Evolutionary conservation across 2,797 vertebrate species (phyloP), one percentile per base, ranked within the genome.

Genomic region (Podarcis lilfordi): DNA sequence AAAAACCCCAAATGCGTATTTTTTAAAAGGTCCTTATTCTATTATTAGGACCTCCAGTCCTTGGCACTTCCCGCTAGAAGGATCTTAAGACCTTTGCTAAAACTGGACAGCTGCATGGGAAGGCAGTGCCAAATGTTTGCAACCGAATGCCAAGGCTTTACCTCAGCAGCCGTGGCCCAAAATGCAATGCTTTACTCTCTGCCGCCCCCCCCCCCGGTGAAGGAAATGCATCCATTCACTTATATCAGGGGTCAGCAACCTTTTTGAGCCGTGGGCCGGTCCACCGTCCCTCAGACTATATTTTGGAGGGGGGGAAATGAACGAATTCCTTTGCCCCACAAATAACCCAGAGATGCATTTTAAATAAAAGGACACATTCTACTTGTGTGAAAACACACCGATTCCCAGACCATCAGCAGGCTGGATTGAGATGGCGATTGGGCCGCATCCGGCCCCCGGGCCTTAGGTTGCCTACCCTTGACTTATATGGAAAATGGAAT

Each of bases 361-460:
- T 43, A 43, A 43, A 43, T 43, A 43, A 43, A 43, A 43, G 43
- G 8, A 43, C 43, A 43, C 8, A 43, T 43, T 43, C 43, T 43
- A 43, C 43, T 43, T 1, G 43, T 43, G 43, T 43, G 9, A 43
- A 43, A 43, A 43, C 43, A 43, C 43, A 9, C 43, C 2, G 43
- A 43, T 43, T 43, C 8, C 43, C 1, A 0, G 43, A 43, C 8
- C 8, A 2, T 43, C 43, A 1, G 1, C 8, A 0, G 43, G 43
- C 43, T 0, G 1, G 43, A 43, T 9, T 43, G 8, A 43, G 43
- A 43, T 9, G 43, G 43, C 1, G 8, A 43, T 43, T 43, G 8
- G 43, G 43, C 8, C 43, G 8, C 43, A 43, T 43, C 8, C 1
- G 7, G 43, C 43, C 43, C 43, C 43, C 8, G 43, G 43, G 43